Evolutionary conservation across 2,113 vertebrate genomes (phyloP).

Genomic region (Perca fluviatilis): DNA sequence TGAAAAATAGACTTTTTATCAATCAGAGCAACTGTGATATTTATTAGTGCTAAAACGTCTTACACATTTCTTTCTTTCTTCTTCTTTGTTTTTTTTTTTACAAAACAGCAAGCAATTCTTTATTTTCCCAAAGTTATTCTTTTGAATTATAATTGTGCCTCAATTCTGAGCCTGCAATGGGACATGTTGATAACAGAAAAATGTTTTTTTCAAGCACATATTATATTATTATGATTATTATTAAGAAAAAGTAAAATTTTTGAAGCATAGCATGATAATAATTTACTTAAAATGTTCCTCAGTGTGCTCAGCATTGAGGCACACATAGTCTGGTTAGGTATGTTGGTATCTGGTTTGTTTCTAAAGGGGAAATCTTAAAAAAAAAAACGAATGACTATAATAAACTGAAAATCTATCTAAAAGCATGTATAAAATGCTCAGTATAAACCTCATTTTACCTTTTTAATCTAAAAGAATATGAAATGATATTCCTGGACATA

Average conservation of each 20-base stretch:
- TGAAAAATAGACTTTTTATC: not conserved
- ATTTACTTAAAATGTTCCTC: not conserved
- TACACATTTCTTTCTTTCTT: not conserved
- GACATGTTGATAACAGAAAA: not conserved
- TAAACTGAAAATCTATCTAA: not conserved
- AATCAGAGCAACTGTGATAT: not conserved
- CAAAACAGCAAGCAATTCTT: not conserved
- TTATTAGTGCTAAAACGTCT: not conserved
- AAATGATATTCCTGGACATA: not conserved
- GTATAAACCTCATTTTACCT: not conserved
- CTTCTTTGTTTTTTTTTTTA: not conserved
- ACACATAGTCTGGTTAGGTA: not conserved
- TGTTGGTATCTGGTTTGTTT: not conserved
- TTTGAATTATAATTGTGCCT: not conserved
- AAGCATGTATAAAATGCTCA: not conserved
- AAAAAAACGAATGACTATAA: not conserved
- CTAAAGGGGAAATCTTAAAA: too few relatives aligned
- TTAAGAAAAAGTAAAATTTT: too few relatives aligned
- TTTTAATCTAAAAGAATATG: not conserved
- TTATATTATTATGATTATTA: not conserved
- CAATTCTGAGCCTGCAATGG: not conserved
- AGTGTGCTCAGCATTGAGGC: not conserved
- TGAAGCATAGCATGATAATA: not conserved
- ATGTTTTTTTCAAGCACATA: not conserved
- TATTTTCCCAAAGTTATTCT: not conserved